Base-by-base conservation (phyloP, 2,888 invertebrate species). In the Microdon myrmicae region DNA sequence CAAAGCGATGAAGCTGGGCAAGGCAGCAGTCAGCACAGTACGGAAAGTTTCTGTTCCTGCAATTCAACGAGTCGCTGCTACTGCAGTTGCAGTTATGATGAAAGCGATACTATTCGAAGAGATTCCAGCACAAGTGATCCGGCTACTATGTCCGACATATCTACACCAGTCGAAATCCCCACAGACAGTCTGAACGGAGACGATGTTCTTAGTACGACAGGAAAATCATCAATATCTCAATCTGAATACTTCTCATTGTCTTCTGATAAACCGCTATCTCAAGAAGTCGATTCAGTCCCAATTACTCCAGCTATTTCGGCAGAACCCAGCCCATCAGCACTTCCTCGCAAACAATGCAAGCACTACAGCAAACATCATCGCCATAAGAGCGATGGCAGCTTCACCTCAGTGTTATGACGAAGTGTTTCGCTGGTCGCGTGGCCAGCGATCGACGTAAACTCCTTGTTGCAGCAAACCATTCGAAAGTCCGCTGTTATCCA, bases 341-440 rank as follows among this genome's bases (percentile, higher is more conserved):
- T 58, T 2, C 64, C 56, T 39, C 67, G 67, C 37, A 73, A 71
- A 9, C 69, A 67, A 51, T 72, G 73, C 66, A 74, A 72, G 49
- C 72, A 72, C 38, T 74, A 72, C 61, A 74, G 72, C 68, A 77
- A 76, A 66, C 75, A 76, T 34, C 74, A 75, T 51, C 70, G 75
- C 13, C 74, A 74, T 60, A 76, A 77, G 70, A 72, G 71, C 32
- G 69, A 59, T 48, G 64, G 72, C 3, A 72, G 74, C 4, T 49
- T 75, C 43, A 73, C 77, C 47, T 69, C 73, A 43, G 74, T 77
- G 58, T 80, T 80, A 80, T 80, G 80, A 80, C 80, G 79, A 76
- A 80, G 78, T 71, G 78, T 79, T 68, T 79, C 80, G 79, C 79
- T 80, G 79, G 80, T 79, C 77, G 74, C 78, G 66, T 80, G 80